These are phyloP conservation scores for Rhabdophis nuchalis DNA, from an alignment of 2,797 vertebrate genomes.

Conservation along the genomic window DNA sequence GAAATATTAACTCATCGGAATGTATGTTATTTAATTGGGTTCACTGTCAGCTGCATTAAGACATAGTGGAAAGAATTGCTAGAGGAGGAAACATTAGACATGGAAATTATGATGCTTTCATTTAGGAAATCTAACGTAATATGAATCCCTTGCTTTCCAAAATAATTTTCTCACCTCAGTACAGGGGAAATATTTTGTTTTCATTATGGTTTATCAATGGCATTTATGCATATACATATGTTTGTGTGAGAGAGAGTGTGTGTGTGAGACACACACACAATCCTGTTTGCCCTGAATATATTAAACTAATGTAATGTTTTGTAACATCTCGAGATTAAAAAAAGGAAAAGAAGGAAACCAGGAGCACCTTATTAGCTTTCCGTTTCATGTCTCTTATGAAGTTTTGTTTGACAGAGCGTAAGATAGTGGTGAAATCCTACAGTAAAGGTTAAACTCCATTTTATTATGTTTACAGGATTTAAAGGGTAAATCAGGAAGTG, in stretches of 20 bases:
- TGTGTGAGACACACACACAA: neutral
- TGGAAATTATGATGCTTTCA: slow-evolving; percentile 58
- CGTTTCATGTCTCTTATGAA: slow-evolving; percentile 71
- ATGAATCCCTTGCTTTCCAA: slow-evolving; percentile 58
- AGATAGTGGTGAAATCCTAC: slow-evolving; percentile 79
- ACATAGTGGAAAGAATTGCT: slow-evolving; percentile 41
- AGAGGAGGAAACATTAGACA: slow-evolving; percentile 48
- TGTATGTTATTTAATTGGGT: slow-evolving; percentile 23
- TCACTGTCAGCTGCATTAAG: slow-evolving; percentile 44
- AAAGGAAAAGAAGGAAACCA: slow-evolving; percentile 55
- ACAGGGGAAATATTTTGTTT: slow-evolving; percentile 66
- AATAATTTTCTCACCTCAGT: slow-evolving; percentile 52
- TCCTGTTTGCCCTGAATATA: slow-evolving; percentile 70
- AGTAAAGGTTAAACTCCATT: slow-evolving; percentile 82
- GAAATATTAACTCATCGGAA: slow-evolving; percentile 10
- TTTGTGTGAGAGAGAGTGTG: neutral
- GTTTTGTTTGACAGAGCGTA: slow-evolving; percentile 69
- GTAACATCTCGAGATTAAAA: slow-evolving; percentile 71
- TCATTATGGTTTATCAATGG: slow-evolving; percentile 66
- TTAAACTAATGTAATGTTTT: slow-evolving; percentile 78
- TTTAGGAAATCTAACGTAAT: slow-evolving; percentile 63
- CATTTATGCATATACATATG: slow-evolving; percentile 25
- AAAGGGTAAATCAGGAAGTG: slow-evolving; percentile 80
- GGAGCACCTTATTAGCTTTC: slow-evolving; percentile 73
- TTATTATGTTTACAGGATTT: slow-evolving; percentile 84